These are phyloP conservation scores for Chymomyza fuscimana DNA, from an alignment of 2,888 invertebrate genomes.

Conservation along the genomic window DNA sequence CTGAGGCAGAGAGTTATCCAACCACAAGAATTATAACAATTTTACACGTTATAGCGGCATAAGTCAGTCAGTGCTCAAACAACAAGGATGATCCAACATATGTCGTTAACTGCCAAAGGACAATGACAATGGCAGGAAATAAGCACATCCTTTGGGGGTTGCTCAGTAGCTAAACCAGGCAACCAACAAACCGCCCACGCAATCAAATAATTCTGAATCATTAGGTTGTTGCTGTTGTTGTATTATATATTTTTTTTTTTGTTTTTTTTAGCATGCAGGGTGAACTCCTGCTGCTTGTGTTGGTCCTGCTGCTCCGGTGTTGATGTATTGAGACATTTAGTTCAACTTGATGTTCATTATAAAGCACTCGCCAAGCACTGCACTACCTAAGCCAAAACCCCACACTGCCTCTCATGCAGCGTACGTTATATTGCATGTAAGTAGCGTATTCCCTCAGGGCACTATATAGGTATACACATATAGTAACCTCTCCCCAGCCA, in stretches of 20 bases:
- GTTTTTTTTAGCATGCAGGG: constrained; percentile 32
- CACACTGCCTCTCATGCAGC: constrained; percentile 5
- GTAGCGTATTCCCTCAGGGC: constrained; percentile 67
- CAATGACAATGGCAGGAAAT: constrained; percentile 1
- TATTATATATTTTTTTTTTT: too few species aligned
- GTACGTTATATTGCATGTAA: constrained; percentile 44
- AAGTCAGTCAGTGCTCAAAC: constrained; percentile 63
- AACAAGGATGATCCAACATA: constrained; percentile 65
- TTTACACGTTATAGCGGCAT: constrained; percentile 77
- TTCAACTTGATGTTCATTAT: constrained; percentile 74
- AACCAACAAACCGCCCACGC: constrained; percentile 73
- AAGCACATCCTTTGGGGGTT: constrained; percentile 35
- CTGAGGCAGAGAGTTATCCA: constrained; percentile 34
- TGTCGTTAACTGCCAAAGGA: constrained; percentile 59
- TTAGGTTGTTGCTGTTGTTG: constrained; percentile 58
- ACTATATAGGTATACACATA: constrained; percentile 32
- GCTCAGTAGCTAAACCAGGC: constrained; percentile 29
- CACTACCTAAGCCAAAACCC: constrained; percentile 29
- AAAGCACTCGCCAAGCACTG: constrained; percentile 48
- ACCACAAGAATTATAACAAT: constrained; percentile 77
- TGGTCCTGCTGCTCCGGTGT: constrained; percentile 20
- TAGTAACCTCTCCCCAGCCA: constrained; percentile 16
- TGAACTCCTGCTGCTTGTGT: constrained; percentile 31
- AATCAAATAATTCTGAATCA: constrained; percentile 77
- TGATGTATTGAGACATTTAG: constrained; percentile 67